phyloP scores from a whole-genome alignment of 1,140 invertebrate genomes.

The Sycobia sp. region DNA sequence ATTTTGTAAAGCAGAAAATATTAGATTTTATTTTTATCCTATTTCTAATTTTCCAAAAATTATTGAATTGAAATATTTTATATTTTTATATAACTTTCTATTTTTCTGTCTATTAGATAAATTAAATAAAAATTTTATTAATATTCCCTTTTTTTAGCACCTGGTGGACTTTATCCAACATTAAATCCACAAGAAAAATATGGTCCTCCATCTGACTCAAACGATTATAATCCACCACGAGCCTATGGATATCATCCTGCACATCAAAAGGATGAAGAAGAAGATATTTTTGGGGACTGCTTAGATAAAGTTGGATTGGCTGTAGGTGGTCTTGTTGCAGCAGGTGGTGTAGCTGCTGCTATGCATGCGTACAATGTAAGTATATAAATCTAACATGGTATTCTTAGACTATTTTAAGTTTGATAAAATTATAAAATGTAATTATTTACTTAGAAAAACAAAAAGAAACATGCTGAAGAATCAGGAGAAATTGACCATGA shows the following conservation, averaged over 20 bases:
- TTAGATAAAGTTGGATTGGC: conserved; percentile 56
- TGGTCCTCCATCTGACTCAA: conserved; percentile 32
- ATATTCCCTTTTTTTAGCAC: conserved; percentile 37
- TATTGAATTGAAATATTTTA: background rate
- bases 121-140: background rate
- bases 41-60: background rate
- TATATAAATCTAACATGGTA: conserved; percentile 10
- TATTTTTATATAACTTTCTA: no score
- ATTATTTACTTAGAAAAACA: conserved; percentile 45
- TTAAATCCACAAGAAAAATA: conserved; percentile 35
- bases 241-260: conserved; percentile 43
- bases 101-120: no score
- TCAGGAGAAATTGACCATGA: conserved; percentile 46
- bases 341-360: conserved; percentile 57
- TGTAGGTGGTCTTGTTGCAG: conserved; percentile 54
- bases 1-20: background rate
- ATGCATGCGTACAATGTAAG: conserved; percentile 52
- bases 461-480: conserved; percentile 46
- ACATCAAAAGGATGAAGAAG: conserved; percentile 46
- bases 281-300: conserved; percentile 46
- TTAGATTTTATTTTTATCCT: conserved; percentile 4
- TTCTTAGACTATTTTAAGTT: background rate
- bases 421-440: conserved; percentile 4
- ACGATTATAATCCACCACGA: conserved; percentile 39
- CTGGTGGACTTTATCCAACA: conserved; percentile 52